These are phyloP conservation scores for Galagoides demidoff DNA, from an alignment of 2,797 vertebrate genomes.

Conservation along the genomic window DNA sequence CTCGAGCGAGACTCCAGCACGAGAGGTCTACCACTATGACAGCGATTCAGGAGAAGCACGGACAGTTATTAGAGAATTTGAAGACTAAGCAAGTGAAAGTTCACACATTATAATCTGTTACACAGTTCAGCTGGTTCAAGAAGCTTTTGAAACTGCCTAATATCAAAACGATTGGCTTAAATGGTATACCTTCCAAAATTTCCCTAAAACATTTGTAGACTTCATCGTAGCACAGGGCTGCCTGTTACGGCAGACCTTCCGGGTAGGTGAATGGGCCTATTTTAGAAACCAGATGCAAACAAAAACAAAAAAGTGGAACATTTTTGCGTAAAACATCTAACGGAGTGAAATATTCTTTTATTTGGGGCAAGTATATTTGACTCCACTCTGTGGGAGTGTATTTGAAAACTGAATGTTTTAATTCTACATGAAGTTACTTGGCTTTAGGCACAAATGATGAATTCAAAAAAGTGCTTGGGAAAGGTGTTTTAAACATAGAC, in stretches of 20 bases:
- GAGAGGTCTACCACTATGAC: no score
- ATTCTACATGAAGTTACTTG: neutral
- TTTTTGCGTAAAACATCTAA: neutral
- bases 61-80: neutral
- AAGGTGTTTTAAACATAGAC: neutral
- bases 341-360: neutral
- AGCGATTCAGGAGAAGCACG: neutral
- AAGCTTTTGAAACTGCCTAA: neutral
- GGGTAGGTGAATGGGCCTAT: neutral
- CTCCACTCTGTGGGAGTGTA: neutral
- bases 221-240: neutral
- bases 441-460: constrained; percentile 14
- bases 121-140: neutral
- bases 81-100: neutral
- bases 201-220: neutral
- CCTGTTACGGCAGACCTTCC: neutral
- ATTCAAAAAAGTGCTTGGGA: neutral
- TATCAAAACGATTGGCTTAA: neutral
- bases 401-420: neutral
- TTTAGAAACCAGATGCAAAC: no score
- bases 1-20: neutral
- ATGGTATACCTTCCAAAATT: neutral
- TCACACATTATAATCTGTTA: neutral
- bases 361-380: neutral
- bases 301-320: no score